A percentile compares a stretch with the other conserved stretches of the same genome.
These are phyloP conservation scores for Ennomos fuscantarius DNA, from an alignment of 2,888 invertebrate genomes.

Conservation along the genomic window DNA sequence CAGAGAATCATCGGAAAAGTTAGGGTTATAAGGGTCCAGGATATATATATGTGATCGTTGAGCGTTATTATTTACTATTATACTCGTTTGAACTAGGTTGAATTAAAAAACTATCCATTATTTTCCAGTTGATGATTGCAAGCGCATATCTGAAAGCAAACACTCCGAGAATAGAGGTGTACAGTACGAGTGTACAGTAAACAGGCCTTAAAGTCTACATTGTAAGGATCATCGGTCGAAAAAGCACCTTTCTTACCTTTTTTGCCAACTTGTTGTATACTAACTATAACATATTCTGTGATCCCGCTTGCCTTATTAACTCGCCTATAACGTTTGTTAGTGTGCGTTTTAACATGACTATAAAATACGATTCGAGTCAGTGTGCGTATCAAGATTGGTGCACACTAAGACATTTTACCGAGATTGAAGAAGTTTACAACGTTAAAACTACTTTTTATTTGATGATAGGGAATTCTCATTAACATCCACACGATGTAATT, in stretches of 20 bases:
- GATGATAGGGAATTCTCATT: conserved; percentile 28
- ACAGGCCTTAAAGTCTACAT: conserved; percentile 11
- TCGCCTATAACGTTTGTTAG: conserved; percentile 11
- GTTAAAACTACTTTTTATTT: conserved; percentile 25
- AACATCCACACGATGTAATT: conserved; percentile 25
- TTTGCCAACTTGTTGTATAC: conserved; percentile 14
- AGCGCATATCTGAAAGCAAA: conserved; percentile 5
- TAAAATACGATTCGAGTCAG: not conserved
- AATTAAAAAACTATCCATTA: not conserved
- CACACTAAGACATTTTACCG: conserved; percentile 25
- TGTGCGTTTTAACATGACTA: conserved; percentile 11
- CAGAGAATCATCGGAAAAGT: no score
- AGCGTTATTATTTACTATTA: no score
- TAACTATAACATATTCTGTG: conserved; percentile 17
- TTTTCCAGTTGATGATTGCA: not conserved
- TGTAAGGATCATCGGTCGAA: conserved; percentile 13
- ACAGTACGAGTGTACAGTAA: conserved; percentile 8
- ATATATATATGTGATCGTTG: no score
- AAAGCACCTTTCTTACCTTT: conserved; percentile 6
- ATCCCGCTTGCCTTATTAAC: conserved; percentile 11
- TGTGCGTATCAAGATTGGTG: conserved; percentile 21
- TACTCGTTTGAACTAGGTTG: not conserved
- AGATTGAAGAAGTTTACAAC: conserved; percentile 29
- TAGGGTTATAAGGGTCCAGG: no score
- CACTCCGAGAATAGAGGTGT: conserved; percentile 4